These are phyloP conservation scores for Pseudochirops corinnae DNA, from an alignment of 2,797 vertebrate species.

Conservation along the genomic window DNA sequence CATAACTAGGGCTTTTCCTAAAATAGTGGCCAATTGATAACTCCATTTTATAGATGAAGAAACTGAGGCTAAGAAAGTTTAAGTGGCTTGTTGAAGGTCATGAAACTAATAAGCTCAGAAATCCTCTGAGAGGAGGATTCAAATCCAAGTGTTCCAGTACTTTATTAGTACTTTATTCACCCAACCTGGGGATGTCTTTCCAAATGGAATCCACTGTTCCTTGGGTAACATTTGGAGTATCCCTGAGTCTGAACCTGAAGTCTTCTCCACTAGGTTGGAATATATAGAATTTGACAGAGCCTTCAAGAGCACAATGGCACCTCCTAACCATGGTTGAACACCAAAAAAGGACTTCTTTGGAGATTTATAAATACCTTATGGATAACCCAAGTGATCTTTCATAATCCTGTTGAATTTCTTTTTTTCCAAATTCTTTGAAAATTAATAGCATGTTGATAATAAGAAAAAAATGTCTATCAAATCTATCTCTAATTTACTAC, in stretches of 20 bases:
- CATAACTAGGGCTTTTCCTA: not conserved
- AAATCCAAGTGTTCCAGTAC: not conserved
- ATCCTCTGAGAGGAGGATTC: not conserved
- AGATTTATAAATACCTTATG: constrained; percentile 5
- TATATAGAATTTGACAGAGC: not conserved
- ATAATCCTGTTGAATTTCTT: not conserved
- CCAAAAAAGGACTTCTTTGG: not conserved
- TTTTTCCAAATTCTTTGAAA: constrained; percentile 45
- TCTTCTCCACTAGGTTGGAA: not conserved
- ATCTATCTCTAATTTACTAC: not conserved
- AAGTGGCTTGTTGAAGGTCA: not conserved
- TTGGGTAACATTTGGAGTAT: not conserved
- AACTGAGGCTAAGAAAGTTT: not conserved
- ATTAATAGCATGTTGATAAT: not conserved
- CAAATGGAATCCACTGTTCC: not conserved
- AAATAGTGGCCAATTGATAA: not conserved
- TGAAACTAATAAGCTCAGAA: not conserved
- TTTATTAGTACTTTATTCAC: not conserved
- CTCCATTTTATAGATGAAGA: not conserved
- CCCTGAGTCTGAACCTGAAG: not conserved
- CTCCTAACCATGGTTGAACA: not conserved
- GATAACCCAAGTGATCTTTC: constrained; percentile 20
- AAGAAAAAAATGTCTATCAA: constrained; percentile 9
- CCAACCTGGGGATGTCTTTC: not conserved
- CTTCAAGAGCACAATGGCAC: not conserved